These are phyloP conservation scores for Hypotaenidia okinawae DNA, from an alignment of 2,797 vertebrate genomes.

Conservation along the genomic window DNA sequence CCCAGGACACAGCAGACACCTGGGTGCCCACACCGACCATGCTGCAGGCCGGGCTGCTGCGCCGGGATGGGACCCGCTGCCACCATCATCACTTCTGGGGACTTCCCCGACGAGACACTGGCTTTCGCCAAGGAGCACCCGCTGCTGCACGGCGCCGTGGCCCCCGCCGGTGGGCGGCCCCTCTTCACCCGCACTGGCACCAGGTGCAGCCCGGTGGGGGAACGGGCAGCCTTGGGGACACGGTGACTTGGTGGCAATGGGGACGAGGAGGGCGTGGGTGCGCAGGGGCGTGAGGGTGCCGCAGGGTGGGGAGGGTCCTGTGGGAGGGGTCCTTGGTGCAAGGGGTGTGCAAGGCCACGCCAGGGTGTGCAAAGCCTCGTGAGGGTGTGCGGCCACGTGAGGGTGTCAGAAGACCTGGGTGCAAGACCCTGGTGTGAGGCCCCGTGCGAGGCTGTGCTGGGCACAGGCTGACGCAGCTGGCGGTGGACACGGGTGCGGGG, in stretches of 20 bases:
- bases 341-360: too few species aligned
- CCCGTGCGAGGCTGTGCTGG: not conserved
- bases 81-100: conserved; percentile 83
- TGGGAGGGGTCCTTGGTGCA: too few species aligned
- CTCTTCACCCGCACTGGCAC: conserved; percentile 90
- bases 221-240: not conserved
- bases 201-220: conserved; percentile 76
- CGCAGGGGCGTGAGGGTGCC: not conserved
- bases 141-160: conserved; percentile 89
- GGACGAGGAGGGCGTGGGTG: too few species aligned
- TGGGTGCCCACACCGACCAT: conserved; percentile 8
- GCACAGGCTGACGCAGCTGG: conserved; percentile 91
- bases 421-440: too few species aligned
- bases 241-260: too few species aligned
- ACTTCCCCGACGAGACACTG: conserved; percentile 90
- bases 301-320: rapidly evolving
- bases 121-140: conserved; percentile 95
- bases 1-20: not conserved
- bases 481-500: conserved; percentile 86
- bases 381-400: not conserved
- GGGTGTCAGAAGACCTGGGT: too few species aligned
- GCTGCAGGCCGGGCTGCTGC: conserved; percentile 88
- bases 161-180: conserved; percentile 84
- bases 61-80: conserved; percentile 85
- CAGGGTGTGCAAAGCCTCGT: too few species aligned